Percentiles rank a stretch among this genome's conserved stretches.
These are phyloP conservation scores for Pogonophryne albipinna DNA, from an alignment of 2,797 vertebrate species.

Conservation along the genomic window DNA sequence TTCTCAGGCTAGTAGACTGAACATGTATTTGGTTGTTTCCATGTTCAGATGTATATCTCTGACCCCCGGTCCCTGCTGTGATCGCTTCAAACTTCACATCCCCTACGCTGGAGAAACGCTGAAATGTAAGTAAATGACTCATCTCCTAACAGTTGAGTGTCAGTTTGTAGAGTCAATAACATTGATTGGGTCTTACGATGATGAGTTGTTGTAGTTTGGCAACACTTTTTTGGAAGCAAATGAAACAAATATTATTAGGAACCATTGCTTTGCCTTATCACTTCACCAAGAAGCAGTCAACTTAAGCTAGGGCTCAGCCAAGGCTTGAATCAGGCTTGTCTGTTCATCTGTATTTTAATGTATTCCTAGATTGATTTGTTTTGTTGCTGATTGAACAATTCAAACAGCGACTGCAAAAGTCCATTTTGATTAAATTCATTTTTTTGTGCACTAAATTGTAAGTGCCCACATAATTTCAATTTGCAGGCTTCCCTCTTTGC, in stretches of 20 bases:
- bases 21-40: slow-evolving; percentile 14
- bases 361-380: slow-evolving; percentile 11
- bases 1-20: not conserved
- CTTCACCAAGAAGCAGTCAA: not conserved
- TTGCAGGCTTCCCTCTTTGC: not conserved
- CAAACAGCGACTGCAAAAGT: no score
- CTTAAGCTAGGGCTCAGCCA: not conserved
- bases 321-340: not conserved
- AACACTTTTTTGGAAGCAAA: not conserved
- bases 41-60: slow-evolving; percentile 92
- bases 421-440: slow-evolving; percentile 12
- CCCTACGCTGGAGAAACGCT: slow-evolving; percentile 98
- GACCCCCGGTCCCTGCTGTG: slow-evolving; percentile 95
- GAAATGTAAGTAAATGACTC: slow-evolving; percentile 90
- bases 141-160: not conserved
- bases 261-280: slow-evolving; percentile 23
- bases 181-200: not conserved
- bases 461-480: slow-evolving; percentile 17
- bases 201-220: slow-evolving; percentile 4
- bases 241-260: not conserved
- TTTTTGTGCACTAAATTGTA: slow-evolving; percentile 2
- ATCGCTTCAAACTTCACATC: slow-evolving; percentile 98
- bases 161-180: not conserved
- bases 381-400: slow-evolving; percentile 9
- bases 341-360: not conserved